Percentiles rank a stretch among this genome's conserved stretches.
Evolutionary conservation across 2,797 vertebrate genomes (phyloP).

Genomic region (Glyptemys insculpta): DNA sequence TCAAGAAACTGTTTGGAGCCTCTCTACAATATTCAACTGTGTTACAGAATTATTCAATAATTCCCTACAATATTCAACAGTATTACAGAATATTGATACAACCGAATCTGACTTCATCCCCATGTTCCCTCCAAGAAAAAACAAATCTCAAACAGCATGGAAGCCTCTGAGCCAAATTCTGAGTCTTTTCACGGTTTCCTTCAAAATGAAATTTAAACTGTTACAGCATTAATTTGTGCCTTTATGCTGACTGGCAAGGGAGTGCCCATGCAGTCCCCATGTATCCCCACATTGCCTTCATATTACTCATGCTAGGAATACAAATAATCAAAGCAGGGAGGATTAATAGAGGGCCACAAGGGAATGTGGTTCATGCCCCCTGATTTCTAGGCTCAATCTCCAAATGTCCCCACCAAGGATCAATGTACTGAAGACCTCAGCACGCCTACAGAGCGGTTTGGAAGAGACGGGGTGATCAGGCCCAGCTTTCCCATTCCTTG

Average conservation of each 20-base stretch:
- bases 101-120: not conserved
- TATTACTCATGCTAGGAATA: not conserved
- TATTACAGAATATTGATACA: not conserved
- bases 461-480: not conserved
- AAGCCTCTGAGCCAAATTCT: not conserved
- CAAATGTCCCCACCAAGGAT: not conserved
- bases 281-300: not conserved
- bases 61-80: not conserved
- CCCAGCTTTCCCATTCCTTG: accelerated
- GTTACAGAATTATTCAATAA: not conserved
- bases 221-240: not conserved
- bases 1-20: not conserved
- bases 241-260: not conserved
- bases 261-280: not conserved
- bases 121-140: not conserved
- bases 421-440: not conserved
- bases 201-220: constrained; percentile 2
- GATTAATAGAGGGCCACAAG: not conserved
- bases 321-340: not conserved
- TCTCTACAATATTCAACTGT: not conserved
- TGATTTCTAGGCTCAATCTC: not conserved
- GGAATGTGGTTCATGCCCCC: not conserved
- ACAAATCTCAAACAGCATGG: not conserved
- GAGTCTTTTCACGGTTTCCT: not conserved
- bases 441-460: not conserved